These are phyloP conservation scores for Dolichoris vasculosae DNA, from an alignment of 1,140 invertebrate genomes.

Conservation along the genomic window DNA sequence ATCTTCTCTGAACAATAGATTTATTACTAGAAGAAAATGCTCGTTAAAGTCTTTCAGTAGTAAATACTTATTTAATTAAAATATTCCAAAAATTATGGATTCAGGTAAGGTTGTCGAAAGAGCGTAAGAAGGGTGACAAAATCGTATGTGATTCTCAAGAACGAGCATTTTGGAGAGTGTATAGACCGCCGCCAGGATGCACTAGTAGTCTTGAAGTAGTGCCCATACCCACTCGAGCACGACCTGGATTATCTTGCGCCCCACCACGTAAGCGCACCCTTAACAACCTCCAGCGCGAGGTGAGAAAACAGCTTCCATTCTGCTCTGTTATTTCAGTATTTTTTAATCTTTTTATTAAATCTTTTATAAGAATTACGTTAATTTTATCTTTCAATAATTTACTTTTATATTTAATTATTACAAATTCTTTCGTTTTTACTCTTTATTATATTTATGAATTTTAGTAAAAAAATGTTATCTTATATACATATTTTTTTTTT, in stretches of 20 bases:
- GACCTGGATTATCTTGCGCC: slow-evolving; percentile 77
- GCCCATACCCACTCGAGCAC: slow-evolving; percentile 84
- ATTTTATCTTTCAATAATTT: too few relatives aligned
- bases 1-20: too few relatives aligned
- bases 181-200: slow-evolving; percentile 92
- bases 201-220: slow-evolving; percentile 88
- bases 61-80: background rate
- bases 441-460: too few relatives aligned
- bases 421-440: too few relatives aligned
- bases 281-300: slow-evolving; percentile 86
- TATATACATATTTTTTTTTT: too few relatives aligned
- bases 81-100: slow-evolving; percentile 29
- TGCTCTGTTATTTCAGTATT: slow-evolving; percentile 40
- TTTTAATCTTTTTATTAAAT: slow-evolving; percentile 33
- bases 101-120: slow-evolving; percentile 89
- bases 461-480: too few relatives aligned
- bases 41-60: background rate
- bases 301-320: slow-evolving; percentile 65
- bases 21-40: too few relatives aligned
- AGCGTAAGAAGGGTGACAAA: slow-evolving; percentile 96
- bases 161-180: slow-evolving; percentile 96
- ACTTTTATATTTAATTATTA: too few relatives aligned
- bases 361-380: too few relatives aligned
- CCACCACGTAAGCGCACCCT: slow-evolving; percentile 81
- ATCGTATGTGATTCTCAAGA: slow-evolving; percentile 96